Evolutionary conservation across 2,888 invertebrate genomes (phyloP).

Genomic region (Strigamia crassipes): DNA sequence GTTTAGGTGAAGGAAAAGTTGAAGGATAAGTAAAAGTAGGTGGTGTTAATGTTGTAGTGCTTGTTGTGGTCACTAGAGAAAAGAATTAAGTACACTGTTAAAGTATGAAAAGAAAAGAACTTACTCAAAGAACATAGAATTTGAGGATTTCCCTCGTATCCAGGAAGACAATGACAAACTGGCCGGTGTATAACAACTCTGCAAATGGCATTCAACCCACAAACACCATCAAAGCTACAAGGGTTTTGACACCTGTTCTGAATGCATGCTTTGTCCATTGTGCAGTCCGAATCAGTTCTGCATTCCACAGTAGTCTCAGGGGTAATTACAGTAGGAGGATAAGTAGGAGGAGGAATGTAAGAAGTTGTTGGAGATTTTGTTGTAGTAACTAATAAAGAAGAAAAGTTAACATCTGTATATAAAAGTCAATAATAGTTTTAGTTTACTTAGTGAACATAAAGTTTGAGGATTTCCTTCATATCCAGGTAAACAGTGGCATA

Average conservation of each 20-base stretch:
- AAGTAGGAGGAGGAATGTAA: not conserved
- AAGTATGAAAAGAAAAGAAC: not conserved
- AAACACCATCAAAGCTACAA: slow-evolving; percentile 68
- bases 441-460: slow-evolving; percentile 50
- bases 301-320: slow-evolving; percentile 65
- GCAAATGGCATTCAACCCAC: slow-evolving; percentile 82
- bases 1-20: not conserved
- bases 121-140: not conserved
- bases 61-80: not conserved
- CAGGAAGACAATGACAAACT: slow-evolving; percentile 74
- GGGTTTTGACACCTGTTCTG: slow-evolving; percentile 84
- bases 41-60: not conserved
- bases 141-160: slow-evolving; percentile 52
- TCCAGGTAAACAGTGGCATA: slow-evolving; percentile 75
- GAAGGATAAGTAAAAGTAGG: not conserved
- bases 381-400: not conserved
- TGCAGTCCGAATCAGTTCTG: slow-evolving; percentile 80
- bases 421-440: too few species aligned
- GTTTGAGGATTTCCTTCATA: slow-evolving; percentile 74
- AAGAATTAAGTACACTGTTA: not conserved
- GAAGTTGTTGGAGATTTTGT: too few species aligned
- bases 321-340: not conserved
- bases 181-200: slow-evolving; percentile 83
- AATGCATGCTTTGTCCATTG: slow-evolving; percentile 81
- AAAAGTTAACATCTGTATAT: not conserved